Base-by-base conservation (phyloP, 2,888 invertebrate genomes). In the Agonopterix subpropinquella region DNA sequence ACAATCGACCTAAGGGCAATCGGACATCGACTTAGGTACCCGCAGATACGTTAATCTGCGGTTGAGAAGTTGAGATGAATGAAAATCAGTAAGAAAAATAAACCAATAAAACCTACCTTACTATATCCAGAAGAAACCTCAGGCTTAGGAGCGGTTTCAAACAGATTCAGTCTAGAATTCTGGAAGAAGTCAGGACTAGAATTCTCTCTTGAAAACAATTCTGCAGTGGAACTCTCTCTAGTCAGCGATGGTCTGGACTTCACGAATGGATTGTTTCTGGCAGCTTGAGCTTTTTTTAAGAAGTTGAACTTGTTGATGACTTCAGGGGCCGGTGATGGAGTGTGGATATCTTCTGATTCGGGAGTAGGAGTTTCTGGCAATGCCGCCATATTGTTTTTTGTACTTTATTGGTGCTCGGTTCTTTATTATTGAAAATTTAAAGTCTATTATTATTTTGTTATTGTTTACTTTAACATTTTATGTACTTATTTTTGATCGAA, bases 151-250 rank as follows among this genome's bases (percentile, higher is more conserved):
- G 78, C 63, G 0, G 86, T 81, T 36, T 89, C 88, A 43, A 89
- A 89, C 8, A 89, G 58, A 53, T 89, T 89, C 43, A 87, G 51
- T 41, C 85, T 71, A 1, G 88, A 89, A 51, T 70, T 87, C 55
- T 88, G 87, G 53, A 87, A 89, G 58, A 88, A 78, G 47, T 89
- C 86, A 5, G 73, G 67, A 56, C 71, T 86, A 1, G 86, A 88
- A 47, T 80, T 86, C 44, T 87, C 80, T 41, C 82, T 73, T 0
- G 85, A 80, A 51, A 83, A 82, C 35, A 88, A 56, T 45, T 87
- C 87, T 0, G 88, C 80, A 0, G 77, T 65, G 0, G 88, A 88
- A 50, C 85, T 85, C 47, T 87, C 87, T 28, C 87, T 71, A 0
- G 71, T 86, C 1, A 89, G 53, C 0, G 82, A 77, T 0, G 85